Evolutionary conservation across 2,113 vertebrate genomes (phyloP).

Genomic region (Oryzias javanicus): DNA sequence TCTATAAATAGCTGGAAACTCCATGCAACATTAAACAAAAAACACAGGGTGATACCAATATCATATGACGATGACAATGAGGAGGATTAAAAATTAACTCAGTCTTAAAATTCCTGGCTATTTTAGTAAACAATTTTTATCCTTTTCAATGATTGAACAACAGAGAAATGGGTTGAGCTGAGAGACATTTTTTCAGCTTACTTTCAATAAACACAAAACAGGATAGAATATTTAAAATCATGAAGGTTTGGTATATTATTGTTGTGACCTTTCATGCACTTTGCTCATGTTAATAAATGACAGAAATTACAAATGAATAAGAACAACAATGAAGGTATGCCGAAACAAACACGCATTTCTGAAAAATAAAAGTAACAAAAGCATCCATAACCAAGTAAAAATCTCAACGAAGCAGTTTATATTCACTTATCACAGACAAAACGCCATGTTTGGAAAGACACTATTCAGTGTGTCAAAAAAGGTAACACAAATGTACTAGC

Average conservation of each 20-base stretch:
- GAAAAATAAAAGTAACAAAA: too few relatives aligned
- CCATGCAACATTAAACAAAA: too few relatives aligned
- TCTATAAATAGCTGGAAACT: too few relatives aligned
- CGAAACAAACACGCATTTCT: neutral
- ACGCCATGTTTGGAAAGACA: too few relatives aligned
- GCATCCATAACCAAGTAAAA: too few relatives aligned
- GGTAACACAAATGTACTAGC: conserved; percentile 6
- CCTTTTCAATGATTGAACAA: neutral
- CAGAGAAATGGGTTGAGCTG: neutral
- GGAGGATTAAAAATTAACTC: neutral
- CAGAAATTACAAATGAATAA: neutral
- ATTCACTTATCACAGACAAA: too few relatives aligned
- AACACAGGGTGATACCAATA: too few relatives aligned
- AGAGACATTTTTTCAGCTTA: too few relatives aligned
- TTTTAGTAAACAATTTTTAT: neutral
- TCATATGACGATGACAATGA: neutral
- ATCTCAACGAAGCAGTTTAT: neutral
- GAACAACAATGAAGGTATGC: conserved; percentile 37
- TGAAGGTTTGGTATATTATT: neutral
- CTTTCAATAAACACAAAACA: too few relatives aligned
- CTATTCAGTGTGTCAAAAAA: neutral
- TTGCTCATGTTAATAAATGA: conserved; percentile 41
- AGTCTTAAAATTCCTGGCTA: neutral
- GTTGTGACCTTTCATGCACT: conserved; percentile 18
- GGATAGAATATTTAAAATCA: too few relatives aligned